Conservation (phyloP, 2,797 vertebrate species). For the Sebastes trivittatus region DNA sequence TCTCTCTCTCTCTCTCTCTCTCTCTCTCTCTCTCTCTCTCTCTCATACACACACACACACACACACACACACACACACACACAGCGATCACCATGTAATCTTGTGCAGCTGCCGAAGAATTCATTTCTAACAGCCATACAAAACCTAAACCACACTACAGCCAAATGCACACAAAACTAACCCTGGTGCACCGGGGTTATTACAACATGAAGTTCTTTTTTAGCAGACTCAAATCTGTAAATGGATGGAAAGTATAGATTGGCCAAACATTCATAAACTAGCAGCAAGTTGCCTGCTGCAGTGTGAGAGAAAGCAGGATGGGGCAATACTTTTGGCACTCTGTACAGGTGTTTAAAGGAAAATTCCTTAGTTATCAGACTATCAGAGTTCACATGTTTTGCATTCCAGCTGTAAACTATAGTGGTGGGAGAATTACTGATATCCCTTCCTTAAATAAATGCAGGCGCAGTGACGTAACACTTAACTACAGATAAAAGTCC, state of each 20-base stretch:
- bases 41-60: too few species aligned
- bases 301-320: not conserved
- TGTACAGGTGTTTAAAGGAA: not conserved
- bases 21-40: not conserved
- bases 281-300: not conserved
- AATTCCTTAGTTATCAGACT: not conserved
- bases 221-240: not conserved
- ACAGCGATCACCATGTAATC: conserved; percentile 48
- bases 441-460: not conserved
- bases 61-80: too few species aligned
- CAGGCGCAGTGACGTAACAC: not conserved
- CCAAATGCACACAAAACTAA: conserved; percentile 43
- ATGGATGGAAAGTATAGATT: not conserved
- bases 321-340: not conserved
- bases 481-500: not conserved
- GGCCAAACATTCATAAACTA: not conserved
- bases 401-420: conserved; percentile 1
- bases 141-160: conserved; percentile 38
- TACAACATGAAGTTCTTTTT: not conserved
- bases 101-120: conserved; percentile 65
- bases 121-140: conserved; percentile 52
- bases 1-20: not conserved
- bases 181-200: not conserved
- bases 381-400: conserved; percentile 8
- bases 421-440: not conserved